Evolutionary conservation across 1,140 invertebrate species (phyloP), one percentile per base, ranked within the genome.

Genomic region (Chironomus tepperi): DNA sequence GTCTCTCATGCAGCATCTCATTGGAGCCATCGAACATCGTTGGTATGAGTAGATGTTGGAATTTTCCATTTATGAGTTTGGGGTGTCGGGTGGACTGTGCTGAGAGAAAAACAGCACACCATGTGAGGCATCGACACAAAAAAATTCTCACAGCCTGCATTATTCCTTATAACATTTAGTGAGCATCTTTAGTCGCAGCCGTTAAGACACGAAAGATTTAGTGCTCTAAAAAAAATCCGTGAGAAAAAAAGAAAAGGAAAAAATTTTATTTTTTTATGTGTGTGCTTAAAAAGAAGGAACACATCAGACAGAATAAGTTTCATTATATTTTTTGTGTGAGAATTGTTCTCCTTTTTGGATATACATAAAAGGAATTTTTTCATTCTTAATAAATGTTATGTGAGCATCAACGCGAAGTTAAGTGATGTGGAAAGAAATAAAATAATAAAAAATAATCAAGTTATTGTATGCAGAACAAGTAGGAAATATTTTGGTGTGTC

Each of bases 201-300:
- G 47, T 57, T 57, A n/a, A 57, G 47, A 57, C 47, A 57, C n/a
- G n/a, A 57, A 57, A 57, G n/a, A n/a, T n/a, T 57, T 57, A 12
- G n/a, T n/a, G 47, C 47, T 57, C 47, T 57, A 57, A 34, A n/a
- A 57, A n/a, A n/a, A n/a, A n/a, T n/a, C 3, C 47, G 47, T 57
- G 47, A 15, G 24, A 34, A 34, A 57, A n/a, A 57, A 57, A 47
- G 47, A 15, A 5, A 34, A 34, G 15, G 5, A 57, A 57, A 47
- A 9, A 15, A n/a, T 57, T 57, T 57, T 57, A 57, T 57, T n/a
- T 57, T 15, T 57, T 57, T 5, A 2, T 34, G 2, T 34, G 24
- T 34, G 24, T 34, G 24, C 5, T 57, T 57, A 12, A 57, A 1
- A 57, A 57, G 15, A 57, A 57, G 10, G 47, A 57, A 57, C 3